A percentile compares a stretch with the other conserved stretches of the same genome.
phyloP scores from a whole-genome alignment of 1,140 invertebrate species.

The Cataglyphis hispanica region DNA sequence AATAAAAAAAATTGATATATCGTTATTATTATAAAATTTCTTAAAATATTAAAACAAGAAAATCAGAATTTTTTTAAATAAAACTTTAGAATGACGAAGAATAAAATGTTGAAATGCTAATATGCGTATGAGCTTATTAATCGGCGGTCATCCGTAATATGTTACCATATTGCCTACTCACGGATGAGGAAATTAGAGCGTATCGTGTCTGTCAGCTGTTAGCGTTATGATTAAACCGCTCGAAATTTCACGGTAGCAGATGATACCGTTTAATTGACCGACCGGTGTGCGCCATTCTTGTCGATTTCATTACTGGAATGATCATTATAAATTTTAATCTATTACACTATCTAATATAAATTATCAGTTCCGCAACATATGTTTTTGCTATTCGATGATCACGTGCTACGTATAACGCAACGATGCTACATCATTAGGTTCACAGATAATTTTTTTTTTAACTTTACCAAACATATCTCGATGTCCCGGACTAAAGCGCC shows the following conservation, averaged over 20 bases:
- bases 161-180: slow-evolving; percentile 14
- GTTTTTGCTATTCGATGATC: slow-evolving; percentile 5
- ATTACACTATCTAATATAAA: slow-evolving; percentile 57
- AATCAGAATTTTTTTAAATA: not conserved
- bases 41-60: not conserved
- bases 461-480: not conserved
- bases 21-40: slow-evolving; percentile 6
- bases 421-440: not conserved
- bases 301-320: slow-evolving; percentile 62
- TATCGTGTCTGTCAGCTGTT: slow-evolving; percentile 75
- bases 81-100: not conserved
- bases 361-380: slow-evolving; percentile 65
- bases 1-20: not conserved
- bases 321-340: slow-evolving; percentile 41
- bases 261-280: slow-evolving; percentile 72
- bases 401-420: not conserved
- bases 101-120: slow-evolving; percentile 30
- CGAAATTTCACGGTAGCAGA: slow-evolving; percentile 76
- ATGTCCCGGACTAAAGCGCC: not conserved
- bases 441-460: not conserved
- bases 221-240: slow-evolving; percentile 64
- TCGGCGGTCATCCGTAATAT: slow-evolving; percentile 8
- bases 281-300: slow-evolving; percentile 50
- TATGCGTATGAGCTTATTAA: slow-evolving; percentile 14
- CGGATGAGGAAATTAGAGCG: slow-evolving; percentile 60